phyloP scores from a whole-genome alignment of 2,797 vertebrate genomes.

The Fistularia tabacaria region DNA sequence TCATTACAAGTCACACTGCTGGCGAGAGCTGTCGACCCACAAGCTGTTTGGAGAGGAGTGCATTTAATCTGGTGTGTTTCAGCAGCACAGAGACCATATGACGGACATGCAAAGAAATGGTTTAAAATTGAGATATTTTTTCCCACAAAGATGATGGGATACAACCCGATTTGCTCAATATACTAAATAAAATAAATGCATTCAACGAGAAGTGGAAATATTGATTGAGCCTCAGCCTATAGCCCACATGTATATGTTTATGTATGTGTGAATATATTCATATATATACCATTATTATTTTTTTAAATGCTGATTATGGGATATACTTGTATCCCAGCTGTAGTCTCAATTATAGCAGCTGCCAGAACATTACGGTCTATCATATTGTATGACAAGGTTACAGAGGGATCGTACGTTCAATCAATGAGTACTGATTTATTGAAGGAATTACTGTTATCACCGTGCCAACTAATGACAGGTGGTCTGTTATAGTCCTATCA shows the following conservation, averaged over 20 bases:
- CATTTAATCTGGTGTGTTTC: not conserved
- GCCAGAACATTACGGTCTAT: slow-evolving; percentile 39
- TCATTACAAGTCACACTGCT: slow-evolving; percentile 48
- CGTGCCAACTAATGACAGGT: slow-evolving; percentile 9
- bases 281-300: slow-evolving; percentile 10
- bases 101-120: slow-evolving; percentile 1
- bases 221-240: no score
- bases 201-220: no score
- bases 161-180: no score
- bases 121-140: no score
- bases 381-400: slow-evolving; percentile 61
- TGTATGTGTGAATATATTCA: not conserved
- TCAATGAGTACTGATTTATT: slow-evolving; percentile 60
- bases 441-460: slow-evolving; percentile 31
- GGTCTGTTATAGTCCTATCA: not conserved
- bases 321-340: slow-evolving; percentile 37
- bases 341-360: slow-evolving; percentile 42
- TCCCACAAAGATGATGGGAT: no score
- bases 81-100: slow-evolving; percentile 12
- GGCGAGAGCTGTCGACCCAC: slow-evolving; percentile 21
- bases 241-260: no score
- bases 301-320: slow-evolving; percentile 29
- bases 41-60: slow-evolving; percentile 4
- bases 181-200: no score
- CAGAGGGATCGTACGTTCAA: slow-evolving; percentile 40